A percentile compares a stretch with the other conserved stretches of the same genome.
Conservation (phyloP, 2,797 vertebrate genomes). For the Pseudotriccus pelzelni region DNA sequence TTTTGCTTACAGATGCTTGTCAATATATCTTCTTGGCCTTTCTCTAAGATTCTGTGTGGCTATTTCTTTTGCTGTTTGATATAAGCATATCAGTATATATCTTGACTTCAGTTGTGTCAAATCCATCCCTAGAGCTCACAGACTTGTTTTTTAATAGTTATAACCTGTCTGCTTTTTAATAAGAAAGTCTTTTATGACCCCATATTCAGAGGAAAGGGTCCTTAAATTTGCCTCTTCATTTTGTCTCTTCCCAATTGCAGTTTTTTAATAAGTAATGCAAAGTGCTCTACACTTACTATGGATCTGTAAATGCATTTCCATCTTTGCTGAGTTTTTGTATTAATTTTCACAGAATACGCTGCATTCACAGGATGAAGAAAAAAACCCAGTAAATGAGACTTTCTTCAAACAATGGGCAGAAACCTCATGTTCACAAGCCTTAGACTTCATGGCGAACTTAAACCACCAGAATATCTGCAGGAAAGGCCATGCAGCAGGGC, state of each 20-base stretch:
- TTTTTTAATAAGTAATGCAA: not conserved
- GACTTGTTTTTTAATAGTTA: conserved; percentile 15
- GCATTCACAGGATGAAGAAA: not conserved
- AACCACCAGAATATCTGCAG: not conserved
- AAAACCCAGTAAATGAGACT: not conserved
- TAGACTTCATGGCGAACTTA: not conserved
- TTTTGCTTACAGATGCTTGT: not conserved
- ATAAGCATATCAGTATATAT: not conserved
- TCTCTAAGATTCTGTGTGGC: not conserved
- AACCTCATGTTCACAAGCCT: not conserved
- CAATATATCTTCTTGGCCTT: not conserved
- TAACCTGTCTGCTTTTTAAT: conserved; percentile 23
- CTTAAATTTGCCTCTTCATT: conserved; percentile 34
- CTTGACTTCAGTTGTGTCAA: not conserved
- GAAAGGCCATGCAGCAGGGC: not conserved
- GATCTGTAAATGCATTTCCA: not conserved
- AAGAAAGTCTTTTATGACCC: conserved; percentile 37
- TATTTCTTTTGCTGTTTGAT: not conserved
- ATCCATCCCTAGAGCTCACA: not conserved
- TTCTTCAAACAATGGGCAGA: not conserved
- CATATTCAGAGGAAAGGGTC: not conserved
- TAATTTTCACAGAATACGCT: not conserved
- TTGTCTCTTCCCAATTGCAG: not conserved
- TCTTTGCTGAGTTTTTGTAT: not conserved
- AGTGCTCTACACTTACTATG: not conserved